A percentile compares a stretch with the other conserved stretches of the same genome.
Conservation (phyloP, 1,140 invertebrate species). For the Hypothenemus hampei region DNA sequence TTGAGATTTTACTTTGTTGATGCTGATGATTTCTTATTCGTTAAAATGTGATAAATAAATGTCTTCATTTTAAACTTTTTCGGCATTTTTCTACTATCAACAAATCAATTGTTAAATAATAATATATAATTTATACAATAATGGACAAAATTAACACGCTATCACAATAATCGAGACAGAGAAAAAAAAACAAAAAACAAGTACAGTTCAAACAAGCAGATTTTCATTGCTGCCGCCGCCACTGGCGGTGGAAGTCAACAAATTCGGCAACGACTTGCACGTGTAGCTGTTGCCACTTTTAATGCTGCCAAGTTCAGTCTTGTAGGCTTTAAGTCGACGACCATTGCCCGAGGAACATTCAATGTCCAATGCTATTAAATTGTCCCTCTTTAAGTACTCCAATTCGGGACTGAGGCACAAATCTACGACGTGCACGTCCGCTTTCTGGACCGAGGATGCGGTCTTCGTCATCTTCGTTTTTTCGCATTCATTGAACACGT, state of each 20-base stretch:
- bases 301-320: conserved; percentile 38
- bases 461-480: conserved; percentile 27
- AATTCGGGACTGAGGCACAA: conserved; percentile 32
- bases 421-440: conserved; percentile 37
- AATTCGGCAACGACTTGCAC: conserved; percentile 58
- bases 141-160: too few relatives aligned
- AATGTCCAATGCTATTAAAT: conserved; percentile 51
- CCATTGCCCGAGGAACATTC: conserved; percentile 37
- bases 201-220: conserved; percentile 47
- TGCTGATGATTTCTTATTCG: too few relatives aligned
- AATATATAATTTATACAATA: too few relatives aligned
- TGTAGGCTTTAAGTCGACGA: conserved; percentile 28
- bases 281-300: conserved; percentile 32
- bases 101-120: too few relatives aligned
- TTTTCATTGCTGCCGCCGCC: conserved; percentile 59
- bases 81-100: too few relatives aligned
- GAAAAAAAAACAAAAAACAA: too few relatives aligned
- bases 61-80: too few relatives aligned
- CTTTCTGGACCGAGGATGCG: conserved; percentile 35
- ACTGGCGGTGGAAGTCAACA: conserved; percentile 55
- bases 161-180: too few relatives aligned
- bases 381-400: conserved; percentile 30
- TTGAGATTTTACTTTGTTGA: too few relatives aligned
- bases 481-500: conserved; percentile 34
- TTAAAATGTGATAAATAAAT: too few relatives aligned